Evolutionary conservation across 2,797 vertebrate species (phyloP).

Genomic region (Sparidentex hasta): DNA sequence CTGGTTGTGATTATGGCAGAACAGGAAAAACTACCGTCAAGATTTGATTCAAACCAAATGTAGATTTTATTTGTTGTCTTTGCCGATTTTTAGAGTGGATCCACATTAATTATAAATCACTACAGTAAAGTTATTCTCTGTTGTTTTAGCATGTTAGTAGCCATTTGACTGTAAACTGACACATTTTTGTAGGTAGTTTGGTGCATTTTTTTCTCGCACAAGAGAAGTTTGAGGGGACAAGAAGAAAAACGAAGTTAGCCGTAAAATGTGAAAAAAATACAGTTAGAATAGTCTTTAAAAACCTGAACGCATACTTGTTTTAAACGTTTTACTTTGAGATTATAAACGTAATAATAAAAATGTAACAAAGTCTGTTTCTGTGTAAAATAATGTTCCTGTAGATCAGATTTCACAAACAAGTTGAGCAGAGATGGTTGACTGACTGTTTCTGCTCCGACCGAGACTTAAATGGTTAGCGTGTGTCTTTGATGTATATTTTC

Average conservation of each 20-base stretch:
- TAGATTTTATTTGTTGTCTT: fast-evolving
- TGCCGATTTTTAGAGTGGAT: slow-evolving; percentile 31
- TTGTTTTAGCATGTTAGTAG: background rate
- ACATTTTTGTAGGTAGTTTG: slow-evolving; percentile 5
- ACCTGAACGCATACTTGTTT: background rate
- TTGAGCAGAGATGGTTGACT: slow-evolving; percentile 30
- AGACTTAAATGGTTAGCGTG: no score
- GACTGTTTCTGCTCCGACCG: slow-evolving; percentile 28
- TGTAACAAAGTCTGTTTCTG: slow-evolving; percentile 20
- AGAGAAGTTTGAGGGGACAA: background rate
- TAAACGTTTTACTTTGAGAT: background rate
- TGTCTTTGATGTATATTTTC: no score
- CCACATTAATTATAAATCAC: fast-evolving
- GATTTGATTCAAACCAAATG: background rate
- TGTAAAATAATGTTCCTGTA: slow-evolving; percentile 55
- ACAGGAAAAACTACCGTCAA: background rate
- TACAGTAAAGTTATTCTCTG: fast-evolving
- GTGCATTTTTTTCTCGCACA: background rate
- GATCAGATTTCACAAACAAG: slow-evolving; percentile 77
- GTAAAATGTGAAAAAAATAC: background rate
- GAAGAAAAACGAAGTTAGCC: background rate
- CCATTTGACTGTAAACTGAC: background rate
- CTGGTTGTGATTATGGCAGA: background rate
- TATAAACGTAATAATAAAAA: slow-evolving; percentile 26
- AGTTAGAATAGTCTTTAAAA: fast-evolving